Evolutionary conservation across 2,797 vertebrate genomes (phyloP).

Genomic region (Cirrhinus mrigala): DNA sequence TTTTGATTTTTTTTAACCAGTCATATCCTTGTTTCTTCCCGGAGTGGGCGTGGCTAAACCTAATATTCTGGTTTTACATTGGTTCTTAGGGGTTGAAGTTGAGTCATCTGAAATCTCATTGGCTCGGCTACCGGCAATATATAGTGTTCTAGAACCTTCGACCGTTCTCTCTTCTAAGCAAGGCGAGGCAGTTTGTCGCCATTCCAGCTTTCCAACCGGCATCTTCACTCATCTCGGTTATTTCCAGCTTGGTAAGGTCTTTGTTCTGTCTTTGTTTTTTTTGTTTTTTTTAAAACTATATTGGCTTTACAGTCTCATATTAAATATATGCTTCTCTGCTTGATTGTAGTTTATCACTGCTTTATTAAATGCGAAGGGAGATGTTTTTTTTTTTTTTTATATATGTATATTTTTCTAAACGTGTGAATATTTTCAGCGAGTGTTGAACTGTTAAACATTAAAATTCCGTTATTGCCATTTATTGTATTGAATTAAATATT

Average conservation of each 20-base stretch:
- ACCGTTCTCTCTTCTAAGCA: conserved; percentile 66
- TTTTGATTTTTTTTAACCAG: neutral
- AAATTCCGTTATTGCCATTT: no score
- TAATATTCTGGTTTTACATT: conserved; percentile 58
- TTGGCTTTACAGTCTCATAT: no score
- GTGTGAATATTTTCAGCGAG: neutral
- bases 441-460: neutral
- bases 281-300: no score
- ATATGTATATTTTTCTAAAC: no score
- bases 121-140: conserved; percentile 71
- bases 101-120: conserved; percentile 67
- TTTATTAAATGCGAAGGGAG: neutral
- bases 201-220: conserved; percentile 38
- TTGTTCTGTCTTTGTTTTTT: neutral
- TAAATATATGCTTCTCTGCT: no score
- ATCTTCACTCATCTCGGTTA: conserved; percentile 30
- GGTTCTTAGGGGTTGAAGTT: conserved; percentile 48
- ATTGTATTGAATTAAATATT: neutral
- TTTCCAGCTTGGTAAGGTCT: conserved; percentile 60
- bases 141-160: conserved; percentile 29
- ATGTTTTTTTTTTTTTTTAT: neutral
- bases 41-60: neutral
- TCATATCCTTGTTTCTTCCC: neutral
- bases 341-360: neutral
- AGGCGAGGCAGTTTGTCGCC: conserved; percentile 51